These are phyloP conservation scores for Gymnocephalus cernua DNA, from an alignment of 2,113 vertebrate genomes.

Conservation along the genomic window DNA sequence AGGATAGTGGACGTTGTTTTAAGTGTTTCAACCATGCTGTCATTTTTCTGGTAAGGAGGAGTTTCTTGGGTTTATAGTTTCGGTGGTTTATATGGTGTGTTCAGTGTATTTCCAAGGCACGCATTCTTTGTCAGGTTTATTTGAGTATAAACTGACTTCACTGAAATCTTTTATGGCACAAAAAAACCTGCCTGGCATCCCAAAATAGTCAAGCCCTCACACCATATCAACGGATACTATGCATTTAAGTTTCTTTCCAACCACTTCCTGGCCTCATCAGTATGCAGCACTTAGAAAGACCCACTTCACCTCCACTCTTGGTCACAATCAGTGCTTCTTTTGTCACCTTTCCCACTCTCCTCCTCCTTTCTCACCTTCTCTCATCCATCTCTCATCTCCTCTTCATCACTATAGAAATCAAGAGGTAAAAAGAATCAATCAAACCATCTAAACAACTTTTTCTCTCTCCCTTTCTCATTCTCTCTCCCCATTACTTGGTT, in stretches of 20 bases:
- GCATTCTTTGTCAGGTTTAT: slow-evolving; percentile 3
- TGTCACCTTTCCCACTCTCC: slow-evolving; percentile 17
- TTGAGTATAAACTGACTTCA: background rate
- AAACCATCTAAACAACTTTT: slow-evolving; percentile 17
- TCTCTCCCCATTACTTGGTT: background rate
- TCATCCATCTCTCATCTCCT: slow-evolving; percentile 28
- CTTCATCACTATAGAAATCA: slow-evolving; percentile 25
- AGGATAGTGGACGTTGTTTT: background rate
- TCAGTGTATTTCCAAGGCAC: background rate
- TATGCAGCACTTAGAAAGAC: slow-evolving; percentile 9
- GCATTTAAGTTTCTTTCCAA: slow-evolving; percentile 5
- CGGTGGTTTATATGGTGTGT: background rate
- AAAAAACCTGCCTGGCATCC: background rate
- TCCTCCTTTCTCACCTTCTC: slow-evolving; percentile 8
- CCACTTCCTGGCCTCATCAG: slow-evolving; percentile 35
- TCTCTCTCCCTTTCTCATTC: background rate
- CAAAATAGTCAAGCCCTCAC: slow-evolving; percentile 3
- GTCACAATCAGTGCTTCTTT: slow-evolving; percentile 48
- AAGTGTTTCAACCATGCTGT: background rate
- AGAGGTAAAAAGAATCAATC: slow-evolving; percentile 46
- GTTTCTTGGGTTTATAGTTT: background rate
- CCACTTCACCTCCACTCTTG: slow-evolving; percentile 19
- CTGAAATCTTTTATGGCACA: background rate
- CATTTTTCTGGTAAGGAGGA: background rate
- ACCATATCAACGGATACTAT: background rate